Percentiles rank a stretch among this genome's conserved stretches.
phyloP scores from a whole-genome alignment of 1,140 invertebrate species.

The Orchesella cincta region DNA sequence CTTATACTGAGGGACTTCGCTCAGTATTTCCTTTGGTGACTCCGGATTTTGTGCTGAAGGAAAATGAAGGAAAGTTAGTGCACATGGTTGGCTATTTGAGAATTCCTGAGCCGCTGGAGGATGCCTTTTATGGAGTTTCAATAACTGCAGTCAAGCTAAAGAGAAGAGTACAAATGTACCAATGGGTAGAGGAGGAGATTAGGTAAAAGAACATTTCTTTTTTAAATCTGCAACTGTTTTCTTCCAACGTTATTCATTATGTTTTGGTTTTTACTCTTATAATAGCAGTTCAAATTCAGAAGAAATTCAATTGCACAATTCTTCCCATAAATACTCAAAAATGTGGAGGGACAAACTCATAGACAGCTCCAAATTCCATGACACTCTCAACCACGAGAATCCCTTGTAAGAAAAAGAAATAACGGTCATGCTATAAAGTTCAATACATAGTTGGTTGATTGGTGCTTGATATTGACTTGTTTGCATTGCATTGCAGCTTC shows the following conservation, averaged over 20 bases:
- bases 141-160: slow-evolving; percentile 72
- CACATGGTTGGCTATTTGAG: slow-evolving; percentile 72
- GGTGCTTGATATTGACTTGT: too few relatives aligned
- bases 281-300: not conserved
- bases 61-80: slow-evolving; percentile 73
- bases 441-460: too few relatives aligned
- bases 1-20: slow-evolving; percentile 69
- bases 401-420: slow-evolving; percentile 61
- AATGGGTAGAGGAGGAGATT: slow-evolving; percentile 79
- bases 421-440: not conserved
- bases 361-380: slow-evolving; percentile 73
- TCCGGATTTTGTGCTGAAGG: slow-evolving; percentile 60
- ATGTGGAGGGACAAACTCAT: slow-evolving; percentile 81
- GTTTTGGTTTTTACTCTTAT: not conserved
- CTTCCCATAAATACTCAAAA: slow-evolving; percentile 63
- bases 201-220: slow-evolving; percentile 54
- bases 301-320: not conserved
- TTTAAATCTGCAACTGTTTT: not conserved
- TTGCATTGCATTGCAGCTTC: slow-evolving; percentile 52
- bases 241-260: not conserved
- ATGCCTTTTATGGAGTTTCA: slow-evolving; percentile 76
- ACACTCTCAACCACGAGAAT: slow-evolving; percentile 74
- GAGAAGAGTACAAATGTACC: slow-evolving; percentile 83
- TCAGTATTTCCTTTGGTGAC: slow-evolving; percentile 63
- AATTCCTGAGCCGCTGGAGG: slow-evolving; percentile 76